phyloP scores from a whole-genome alignment of 2,888 invertebrate genomes.

The Lithophane semibrunnea region DNA sequence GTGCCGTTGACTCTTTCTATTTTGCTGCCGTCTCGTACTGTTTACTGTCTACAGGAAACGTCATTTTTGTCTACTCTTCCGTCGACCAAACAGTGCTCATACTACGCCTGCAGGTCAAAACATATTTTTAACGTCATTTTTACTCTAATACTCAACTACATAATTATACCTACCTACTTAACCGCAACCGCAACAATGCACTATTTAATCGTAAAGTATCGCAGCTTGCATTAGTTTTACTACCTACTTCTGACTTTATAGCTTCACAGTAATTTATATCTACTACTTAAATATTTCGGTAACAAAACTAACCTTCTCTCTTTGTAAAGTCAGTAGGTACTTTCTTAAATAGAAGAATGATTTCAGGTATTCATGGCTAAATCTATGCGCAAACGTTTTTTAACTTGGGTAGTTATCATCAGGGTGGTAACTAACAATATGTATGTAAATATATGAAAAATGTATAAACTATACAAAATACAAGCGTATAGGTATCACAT shows the following conservation, averaged over 20 bases:
- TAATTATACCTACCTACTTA: background rate
- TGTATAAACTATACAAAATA: constrained; percentile 8
- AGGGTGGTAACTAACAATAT: background rate
- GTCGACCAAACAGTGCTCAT: no score
- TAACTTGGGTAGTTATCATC: constrained; percentile 21
- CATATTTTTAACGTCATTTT: background rate
- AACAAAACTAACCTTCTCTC: background rate
- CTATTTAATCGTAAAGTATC: constrained; percentile 22
- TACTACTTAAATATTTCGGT: constrained; percentile 22
- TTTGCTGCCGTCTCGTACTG: no score
- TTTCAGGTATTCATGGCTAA: constrained; percentile 2
- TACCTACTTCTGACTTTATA: constrained; percentile 29
- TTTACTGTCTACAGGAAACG: no score
- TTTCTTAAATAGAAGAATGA: background rate
- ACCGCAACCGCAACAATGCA: constrained; percentile 22
- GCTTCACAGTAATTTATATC: constrained; percentile 34
- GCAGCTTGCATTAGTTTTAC: constrained; percentile 32
- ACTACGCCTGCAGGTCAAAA: no score
- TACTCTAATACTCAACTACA: background rate
- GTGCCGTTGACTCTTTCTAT: no score
- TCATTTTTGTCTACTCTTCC: no score
- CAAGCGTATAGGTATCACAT: constrained; percentile 2
- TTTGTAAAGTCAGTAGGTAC: constrained; percentile 3
- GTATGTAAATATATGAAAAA: background rate
- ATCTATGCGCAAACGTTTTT: constrained; percentile 1